phyloP scores from a whole-genome alignment of 1,140 invertebrate genomes.

The Amphibalanus amphitrite region DNA sequence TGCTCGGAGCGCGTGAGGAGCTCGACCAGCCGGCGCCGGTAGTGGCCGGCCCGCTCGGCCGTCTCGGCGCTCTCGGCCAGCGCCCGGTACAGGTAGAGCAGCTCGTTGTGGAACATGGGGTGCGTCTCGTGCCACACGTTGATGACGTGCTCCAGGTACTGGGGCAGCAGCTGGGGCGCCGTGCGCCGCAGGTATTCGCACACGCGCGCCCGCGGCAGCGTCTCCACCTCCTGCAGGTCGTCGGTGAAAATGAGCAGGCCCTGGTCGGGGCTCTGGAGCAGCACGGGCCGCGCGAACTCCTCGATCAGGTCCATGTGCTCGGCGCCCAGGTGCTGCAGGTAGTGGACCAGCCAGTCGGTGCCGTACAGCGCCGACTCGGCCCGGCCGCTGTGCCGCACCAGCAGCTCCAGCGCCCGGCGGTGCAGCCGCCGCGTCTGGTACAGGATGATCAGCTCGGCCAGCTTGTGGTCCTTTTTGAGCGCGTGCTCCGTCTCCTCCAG shows the following conservation, averaged over 20 bases:
- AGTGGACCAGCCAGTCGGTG: slow-evolving; percentile 65
- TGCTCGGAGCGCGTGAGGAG: slow-evolving; percentile 67
- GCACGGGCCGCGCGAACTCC: slow-evolving; percentile 85
- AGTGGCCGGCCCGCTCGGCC: not conserved
- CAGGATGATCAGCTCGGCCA: slow-evolving; percentile 83
- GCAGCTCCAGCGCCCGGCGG: slow-evolving; percentile 70
- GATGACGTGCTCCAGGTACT: slow-evolving; percentile 88
- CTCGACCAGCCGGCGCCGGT: slow-evolving; percentile 50
- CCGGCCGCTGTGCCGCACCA: slow-evolving; percentile 59
- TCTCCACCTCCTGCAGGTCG: slow-evolving; percentile 71
- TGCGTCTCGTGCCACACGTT: slow-evolving; percentile 72
- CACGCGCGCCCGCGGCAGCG: slow-evolving; percentile 68
- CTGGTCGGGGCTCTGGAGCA: slow-evolving; percentile 68
- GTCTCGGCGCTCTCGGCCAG: not conserved
- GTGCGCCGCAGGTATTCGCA: slow-evolving; percentile 70
- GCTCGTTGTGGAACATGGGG: slow-evolving; percentile 70
- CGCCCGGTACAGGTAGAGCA: slow-evolving; percentile 64
- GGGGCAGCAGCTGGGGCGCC: slow-evolving; percentile 62
- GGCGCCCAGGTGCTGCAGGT: slow-evolving; percentile 71
- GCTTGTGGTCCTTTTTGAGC: slow-evolving; percentile 67
- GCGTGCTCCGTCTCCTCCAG: slow-evolving; percentile 83
- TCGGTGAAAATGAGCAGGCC: slow-evolving; percentile 90
- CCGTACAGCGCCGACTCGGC: slow-evolving; percentile 60
- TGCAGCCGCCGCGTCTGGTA: slow-evolving; percentile 88
- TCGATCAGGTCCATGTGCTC: slow-evolving; percentile 82